Conservation (phyloP, 2,888 invertebrate genomes). For the Andrena bicolor region DNA sequence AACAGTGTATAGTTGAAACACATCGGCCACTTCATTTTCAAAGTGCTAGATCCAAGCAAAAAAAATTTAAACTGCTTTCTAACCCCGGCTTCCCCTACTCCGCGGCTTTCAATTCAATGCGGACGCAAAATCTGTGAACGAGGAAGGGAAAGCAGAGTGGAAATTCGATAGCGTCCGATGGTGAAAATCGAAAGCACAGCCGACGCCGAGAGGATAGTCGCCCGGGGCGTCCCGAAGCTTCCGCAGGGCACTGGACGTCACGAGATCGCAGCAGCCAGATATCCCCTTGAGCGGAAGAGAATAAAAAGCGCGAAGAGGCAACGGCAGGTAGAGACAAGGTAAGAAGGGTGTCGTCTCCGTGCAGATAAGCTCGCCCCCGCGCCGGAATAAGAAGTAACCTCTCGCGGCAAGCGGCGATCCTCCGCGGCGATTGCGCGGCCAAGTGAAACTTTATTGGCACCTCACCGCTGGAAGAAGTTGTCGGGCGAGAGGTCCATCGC, state of each 20-base stretch:
- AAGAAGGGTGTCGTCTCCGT: constrained; percentile 28
- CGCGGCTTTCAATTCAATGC: too few species aligned
- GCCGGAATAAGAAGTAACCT: constrained; percentile 64
- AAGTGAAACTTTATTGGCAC: constrained; percentile 65
- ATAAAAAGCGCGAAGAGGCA: constrained; percentile 48
- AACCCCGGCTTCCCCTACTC: too few species aligned
- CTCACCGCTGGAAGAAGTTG: constrained; percentile 60
- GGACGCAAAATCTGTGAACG: too few species aligned
- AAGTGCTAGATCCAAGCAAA: too few species aligned
- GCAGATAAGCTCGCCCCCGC: constrained; percentile 65
- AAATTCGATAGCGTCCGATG: background rate
- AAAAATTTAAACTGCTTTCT: too few species aligned
- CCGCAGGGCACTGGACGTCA: constrained; percentile 24
- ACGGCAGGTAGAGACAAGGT: constrained; percentile 43
- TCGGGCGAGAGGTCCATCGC: constrained; percentile 30
- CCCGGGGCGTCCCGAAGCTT: constrained; percentile 1
- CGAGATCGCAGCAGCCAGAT: constrained; percentile 36
- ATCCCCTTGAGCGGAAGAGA: constrained; percentile 26
- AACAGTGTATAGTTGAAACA: too few species aligned
- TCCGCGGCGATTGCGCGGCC: constrained; percentile 56
- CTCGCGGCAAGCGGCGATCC: constrained; percentile 56
- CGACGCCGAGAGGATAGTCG: constrained; percentile 3
- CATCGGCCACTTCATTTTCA: too few species aligned
- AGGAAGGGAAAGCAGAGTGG: background rate
- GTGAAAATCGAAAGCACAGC: background rate